Base-by-base conservation (phyloP, 2,113 vertebrate species). In the Thalassoma bifasciatum region DNA sequence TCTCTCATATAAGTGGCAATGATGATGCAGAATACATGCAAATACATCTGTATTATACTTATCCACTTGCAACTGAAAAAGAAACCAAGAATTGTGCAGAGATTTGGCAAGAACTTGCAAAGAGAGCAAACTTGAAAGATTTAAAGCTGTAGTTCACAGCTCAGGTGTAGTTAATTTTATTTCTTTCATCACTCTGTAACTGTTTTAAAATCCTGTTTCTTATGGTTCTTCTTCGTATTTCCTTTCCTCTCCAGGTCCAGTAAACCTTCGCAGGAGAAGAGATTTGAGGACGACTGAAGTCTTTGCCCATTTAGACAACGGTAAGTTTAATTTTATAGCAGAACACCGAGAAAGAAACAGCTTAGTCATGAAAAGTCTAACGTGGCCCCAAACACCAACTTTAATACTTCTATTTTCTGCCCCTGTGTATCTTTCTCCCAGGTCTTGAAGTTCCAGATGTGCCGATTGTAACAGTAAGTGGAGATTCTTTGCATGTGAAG, bases 401-500 rank as follows among this genome's bases (percentile, higher is more conserved):
- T n/a, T n/a, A n/a, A n/a, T n/a, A n/a, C n/a, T n/a, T n/a, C n/a
- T n/a, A n/a, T n/a, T n/a, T 16, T 56, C 14, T 75, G 12, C 68
- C 4, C n/a, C 7, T 46, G 14, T 46, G 16, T 67, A 1, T 53
- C 21, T 50, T 38, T 56, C 47, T 79, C 46, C 22, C 77, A 94
- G 93, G 40, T 36, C 78, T 92, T 71, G 36, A 74, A 13, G 37
- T 42, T 10, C 92, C 93, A 80, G 85, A 92, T 75, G 53, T 91
- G 76, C 80, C 89, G 85, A 82, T 59, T 0, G 46, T 87, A 19
- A 84, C 81, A 50, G 88, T 86, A 66, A 89, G 86, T 3, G 69
- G 72, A 10, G 54, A 53, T 24, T 87, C 82, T 2, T 52, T 94
- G 73, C 42, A 86, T 12, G 75, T 92, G 62, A 77, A 83, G 38